Evolutionary conservation across 2,113 vertebrate species (phyloP).

Genomic region (Piprites chloris): DNA sequence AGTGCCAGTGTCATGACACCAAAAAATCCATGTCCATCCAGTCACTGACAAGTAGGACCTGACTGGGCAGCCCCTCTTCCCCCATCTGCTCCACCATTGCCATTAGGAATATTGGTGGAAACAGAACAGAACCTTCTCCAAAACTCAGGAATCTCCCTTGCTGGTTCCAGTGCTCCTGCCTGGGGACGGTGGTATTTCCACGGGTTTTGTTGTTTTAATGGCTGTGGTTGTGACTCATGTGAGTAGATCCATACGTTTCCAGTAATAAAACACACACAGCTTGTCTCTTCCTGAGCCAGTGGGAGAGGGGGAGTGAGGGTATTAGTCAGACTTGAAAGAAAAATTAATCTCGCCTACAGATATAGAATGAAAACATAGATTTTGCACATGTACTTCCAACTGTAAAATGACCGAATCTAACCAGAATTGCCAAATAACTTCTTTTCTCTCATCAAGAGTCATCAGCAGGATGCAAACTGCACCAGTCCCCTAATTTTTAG

Average conservation of each 20-base stretch:
- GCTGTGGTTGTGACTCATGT: not conserved
- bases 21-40: rapidly evolving
- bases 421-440: not conserved
- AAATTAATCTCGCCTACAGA: not conserved
- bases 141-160: not conserved
- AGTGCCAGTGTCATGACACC: too few relatives aligned
- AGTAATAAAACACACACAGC: constrained; percentile 23
- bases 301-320: not conserved
- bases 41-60: not conserved
- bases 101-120: not conserved
- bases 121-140: not conserved
- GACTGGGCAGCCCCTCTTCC: not conserved
- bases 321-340: constrained; percentile 1
- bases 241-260: not conserved
- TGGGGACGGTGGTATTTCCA: not conserved
- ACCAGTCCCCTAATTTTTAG: not conserved
- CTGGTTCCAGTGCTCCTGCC: rapidly evolving
- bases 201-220: not conserved
- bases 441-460: not conserved
- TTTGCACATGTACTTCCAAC: not conserved
- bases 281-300: not conserved
- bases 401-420: not conserved
- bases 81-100: not conserved
- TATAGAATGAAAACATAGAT: not conserved
- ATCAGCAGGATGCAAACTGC: not conserved